These are phyloP conservation scores for Trachurus trachurus DNA, from an alignment of 2,797 vertebrate species.

Conservation along the genomic window DNA sequence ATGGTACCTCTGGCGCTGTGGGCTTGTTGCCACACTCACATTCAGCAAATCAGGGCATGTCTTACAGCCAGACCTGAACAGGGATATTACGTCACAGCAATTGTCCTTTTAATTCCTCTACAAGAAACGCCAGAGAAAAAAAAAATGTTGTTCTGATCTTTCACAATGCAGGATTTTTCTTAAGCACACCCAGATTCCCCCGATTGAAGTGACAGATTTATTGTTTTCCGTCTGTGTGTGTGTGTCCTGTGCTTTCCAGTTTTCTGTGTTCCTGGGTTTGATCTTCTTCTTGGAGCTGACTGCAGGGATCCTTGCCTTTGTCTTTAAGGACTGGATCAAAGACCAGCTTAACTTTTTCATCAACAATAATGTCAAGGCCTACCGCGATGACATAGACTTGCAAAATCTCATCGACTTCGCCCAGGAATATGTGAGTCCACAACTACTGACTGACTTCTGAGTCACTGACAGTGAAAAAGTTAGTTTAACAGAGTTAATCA, in stretches of 20 bases:
- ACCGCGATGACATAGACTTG: slow-evolving; percentile 96
- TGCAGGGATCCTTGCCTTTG: slow-evolving; percentile 93
- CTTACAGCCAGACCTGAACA: slow-evolving; percentile 21
- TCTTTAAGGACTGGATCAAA: slow-evolving; percentile 97
- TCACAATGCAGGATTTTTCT: slow-evolving; percentile 17
- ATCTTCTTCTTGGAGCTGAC: slow-evolving; percentile 96
- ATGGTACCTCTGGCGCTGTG: slow-evolving; percentile 64
- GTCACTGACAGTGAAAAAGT: not conserved
- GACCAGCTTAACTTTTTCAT: slow-evolving; percentile 97
- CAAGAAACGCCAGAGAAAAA: slow-evolving; percentile 6
- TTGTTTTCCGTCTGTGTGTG: slow-evolving; percentile 44
- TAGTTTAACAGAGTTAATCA: not conserved
- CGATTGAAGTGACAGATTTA: slow-evolving; percentile 28
- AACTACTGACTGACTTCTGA: not conserved
- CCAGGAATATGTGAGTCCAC: slow-evolving; percentile 93
- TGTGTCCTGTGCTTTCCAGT: slow-evolving; percentile 79
- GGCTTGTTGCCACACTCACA: slow-evolving; percentile 56
- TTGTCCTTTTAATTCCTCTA: slow-evolving; percentile 23
- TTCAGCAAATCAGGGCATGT: slow-evolving; percentile 55
- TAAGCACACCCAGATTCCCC: slow-evolving; percentile 1
- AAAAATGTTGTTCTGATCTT: slow-evolving; percentile 5
- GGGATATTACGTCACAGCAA: slow-evolving; percentile 39
- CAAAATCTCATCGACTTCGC: slow-evolving; percentile 97
- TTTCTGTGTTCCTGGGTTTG: slow-evolving; percentile 95
- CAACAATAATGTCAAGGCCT: slow-evolving; percentile 95